These are phyloP conservation scores for Cynaeus angustus DNA, from an alignment of 2,888 invertebrate species.

Conservation along the genomic window DNA sequence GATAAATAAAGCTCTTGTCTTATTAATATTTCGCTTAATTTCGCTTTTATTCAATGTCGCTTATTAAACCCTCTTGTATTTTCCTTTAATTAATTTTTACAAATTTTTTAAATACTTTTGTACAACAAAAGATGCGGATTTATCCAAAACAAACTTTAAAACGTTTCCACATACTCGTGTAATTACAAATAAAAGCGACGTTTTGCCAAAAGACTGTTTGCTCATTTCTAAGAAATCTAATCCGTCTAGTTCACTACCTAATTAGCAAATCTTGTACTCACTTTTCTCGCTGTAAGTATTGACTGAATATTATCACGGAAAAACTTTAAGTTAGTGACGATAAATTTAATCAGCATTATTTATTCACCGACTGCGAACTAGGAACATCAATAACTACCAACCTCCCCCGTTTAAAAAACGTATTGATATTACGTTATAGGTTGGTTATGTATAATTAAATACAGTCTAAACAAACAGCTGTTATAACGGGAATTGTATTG, in stretches of 20 bases:
- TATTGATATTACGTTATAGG: neutral
- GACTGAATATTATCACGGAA: neutral
- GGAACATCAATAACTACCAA: no score
- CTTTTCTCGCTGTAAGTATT: neutral
- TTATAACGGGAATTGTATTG: no score
- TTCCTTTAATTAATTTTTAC: constrained; percentile 40
- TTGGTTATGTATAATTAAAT: neutral
- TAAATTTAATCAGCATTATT: constrained; percentile 7
- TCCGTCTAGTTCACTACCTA: no score
- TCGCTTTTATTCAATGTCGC: constrained; percentile 36
- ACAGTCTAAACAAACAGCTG: no score
- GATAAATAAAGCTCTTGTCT: constrained; percentile 32
- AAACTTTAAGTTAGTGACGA: neutral
- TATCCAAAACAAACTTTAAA: no score
- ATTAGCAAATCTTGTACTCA: neutral
- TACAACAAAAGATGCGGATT: neutral
- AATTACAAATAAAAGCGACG: no score
- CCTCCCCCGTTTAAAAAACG: neutral
- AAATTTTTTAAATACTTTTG: constrained; percentile 18
- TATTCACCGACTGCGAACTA: neutral
- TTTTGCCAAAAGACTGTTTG: no score
- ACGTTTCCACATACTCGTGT: no score
- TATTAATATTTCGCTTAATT: constrained; percentile 42
- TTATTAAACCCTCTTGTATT: constrained; percentile 33
- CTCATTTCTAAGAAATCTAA: no score